Evolutionary conservation across 2,888 invertebrate genomes (phyloP).

Genomic region (Meghimatium bilineatum): DNA sequence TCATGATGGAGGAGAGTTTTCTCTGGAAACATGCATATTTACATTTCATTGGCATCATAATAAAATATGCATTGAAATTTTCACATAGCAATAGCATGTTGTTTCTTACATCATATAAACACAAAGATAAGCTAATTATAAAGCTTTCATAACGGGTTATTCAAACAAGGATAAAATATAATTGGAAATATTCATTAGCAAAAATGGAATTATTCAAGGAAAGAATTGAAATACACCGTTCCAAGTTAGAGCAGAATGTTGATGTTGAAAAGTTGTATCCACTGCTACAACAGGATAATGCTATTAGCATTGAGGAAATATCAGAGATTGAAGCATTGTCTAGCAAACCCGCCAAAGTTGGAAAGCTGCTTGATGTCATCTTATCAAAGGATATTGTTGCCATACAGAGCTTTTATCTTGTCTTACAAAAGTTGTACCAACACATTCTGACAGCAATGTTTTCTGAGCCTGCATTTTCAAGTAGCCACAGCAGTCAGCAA

Average conservation of each 20-base stretch:
- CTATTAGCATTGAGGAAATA: constrained; percentile 61
- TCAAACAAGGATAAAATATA: neutral
- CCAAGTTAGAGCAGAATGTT: constrained; percentile 59
- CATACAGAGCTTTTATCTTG: constrained; percentile 61
- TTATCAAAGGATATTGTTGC: constrained; percentile 63
- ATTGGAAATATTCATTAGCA: constrained; percentile 52
- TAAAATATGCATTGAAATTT: neutral
- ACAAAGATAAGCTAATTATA: neutral
- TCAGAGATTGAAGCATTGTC: constrained; percentile 63
- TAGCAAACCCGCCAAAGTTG: constrained; percentile 62
- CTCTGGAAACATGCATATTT: neutral
- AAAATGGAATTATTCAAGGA: constrained; percentile 65
- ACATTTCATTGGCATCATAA: neutral
- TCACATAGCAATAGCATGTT: neutral
- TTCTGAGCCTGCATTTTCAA: constrained; percentile 56
- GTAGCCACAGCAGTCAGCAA: constrained; percentile 23
- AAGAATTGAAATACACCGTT: constrained; percentile 63
- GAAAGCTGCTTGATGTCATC: constrained; percentile 65
- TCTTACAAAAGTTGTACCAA: constrained; percentile 65
- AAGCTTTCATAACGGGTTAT: neutral
- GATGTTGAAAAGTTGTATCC: constrained; percentile 53
- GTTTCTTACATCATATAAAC: neutral
- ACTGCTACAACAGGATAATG: constrained; percentile 58
- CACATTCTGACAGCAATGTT: constrained; percentile 70
- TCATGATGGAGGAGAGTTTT: neutral